phyloP scores from a whole-genome alignment of 2,113 vertebrate species.

The Macquaria australasica region DNA sequence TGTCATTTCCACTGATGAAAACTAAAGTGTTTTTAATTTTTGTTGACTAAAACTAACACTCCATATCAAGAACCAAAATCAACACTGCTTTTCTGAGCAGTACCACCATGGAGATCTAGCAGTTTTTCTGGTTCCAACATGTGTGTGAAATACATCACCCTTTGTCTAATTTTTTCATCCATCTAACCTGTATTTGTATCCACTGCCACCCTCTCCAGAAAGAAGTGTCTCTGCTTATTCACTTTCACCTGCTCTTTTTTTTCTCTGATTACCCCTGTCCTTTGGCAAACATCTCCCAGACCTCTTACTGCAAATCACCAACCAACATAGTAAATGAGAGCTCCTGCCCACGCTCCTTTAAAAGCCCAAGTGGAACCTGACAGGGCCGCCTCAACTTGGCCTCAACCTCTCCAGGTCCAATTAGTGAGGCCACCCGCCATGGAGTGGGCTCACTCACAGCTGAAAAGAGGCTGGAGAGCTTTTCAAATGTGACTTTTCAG shows the following conservation, averaged over 20 bases:
- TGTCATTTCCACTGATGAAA: too few relatives aligned
- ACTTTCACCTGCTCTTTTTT: background rate
- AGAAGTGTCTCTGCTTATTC: constrained; percentile 15
- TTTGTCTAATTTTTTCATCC: background rate
- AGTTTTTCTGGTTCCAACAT: too few relatives aligned
- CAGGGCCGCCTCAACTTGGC: constrained; percentile 17
- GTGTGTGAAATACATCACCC: background rate
- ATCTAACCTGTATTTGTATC: background rate
- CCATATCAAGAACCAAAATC: too few relatives aligned
- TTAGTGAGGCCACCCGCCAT: constrained; percentile 50
- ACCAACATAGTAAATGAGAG: constrained; percentile 39
- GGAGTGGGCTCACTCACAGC: constrained; percentile 31
- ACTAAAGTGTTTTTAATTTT: too few relatives aligned
- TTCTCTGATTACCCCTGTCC: constrained; percentile 30
- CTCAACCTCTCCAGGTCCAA: constrained; percentile 61
- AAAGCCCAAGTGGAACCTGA: constrained; percentile 45
- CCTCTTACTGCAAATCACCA: constrained; percentile 38
- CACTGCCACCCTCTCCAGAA: background rate
- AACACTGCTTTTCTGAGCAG: too few relatives aligned
- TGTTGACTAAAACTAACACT: too few relatives aligned
- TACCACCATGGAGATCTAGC: too few relatives aligned
- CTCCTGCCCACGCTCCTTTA: constrained; percentile 39
- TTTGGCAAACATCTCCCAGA: constrained; percentile 38
- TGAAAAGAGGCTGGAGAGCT: constrained; percentile 37
- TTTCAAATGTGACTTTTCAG: constrained; percentile 53